Conservation (phyloP, 2,113 vertebrate species). For the Saccopteryx bilineata region DNA sequence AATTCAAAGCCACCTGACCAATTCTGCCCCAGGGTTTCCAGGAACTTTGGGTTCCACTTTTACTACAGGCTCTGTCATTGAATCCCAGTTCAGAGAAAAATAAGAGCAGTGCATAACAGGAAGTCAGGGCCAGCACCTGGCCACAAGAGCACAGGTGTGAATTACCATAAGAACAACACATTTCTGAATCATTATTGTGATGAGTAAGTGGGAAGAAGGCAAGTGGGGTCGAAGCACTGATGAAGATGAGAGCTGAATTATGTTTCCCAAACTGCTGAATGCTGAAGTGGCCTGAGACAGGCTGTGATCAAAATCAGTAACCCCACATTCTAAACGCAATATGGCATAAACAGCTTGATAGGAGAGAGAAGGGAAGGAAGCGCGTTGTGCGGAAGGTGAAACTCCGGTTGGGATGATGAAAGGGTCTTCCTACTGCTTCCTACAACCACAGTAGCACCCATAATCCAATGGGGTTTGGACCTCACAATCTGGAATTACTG, state of each 20-base stretch:
- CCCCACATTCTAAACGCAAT: neutral
- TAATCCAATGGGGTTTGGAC: neutral
- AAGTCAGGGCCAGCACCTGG: neutral
- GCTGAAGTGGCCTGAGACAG: neutral
- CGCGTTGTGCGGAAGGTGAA: neutral
- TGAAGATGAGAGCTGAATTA: no score
- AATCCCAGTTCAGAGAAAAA: slow-evolving; percentile 38
- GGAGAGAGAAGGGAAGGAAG: neutral
- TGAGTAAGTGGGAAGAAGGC: neutral
- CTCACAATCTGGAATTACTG: neutral
- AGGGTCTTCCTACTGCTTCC: neutral
- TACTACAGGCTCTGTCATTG: neutral
- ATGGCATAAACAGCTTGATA: neutral
- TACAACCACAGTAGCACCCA: neutral
- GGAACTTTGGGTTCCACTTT: slow-evolving; percentile 17
- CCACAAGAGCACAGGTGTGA: neutral
- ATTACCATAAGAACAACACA: neutral
- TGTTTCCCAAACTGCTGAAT: neutral
- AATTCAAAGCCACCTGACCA: slow-evolving; percentile 46
- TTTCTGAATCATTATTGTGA: neutral
- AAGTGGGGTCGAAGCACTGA: neutral
- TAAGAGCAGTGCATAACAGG: slow-evolving; percentile 3
- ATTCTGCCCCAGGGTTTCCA: neutral
- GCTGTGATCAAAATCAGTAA: neutral
- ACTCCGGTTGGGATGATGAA: neutral